Evolutionary conservation across 1,140 invertebrate genomes (phyloP), one percentile per base, ranked within the genome.

Genomic region (Microplitis mediator): DNA sequence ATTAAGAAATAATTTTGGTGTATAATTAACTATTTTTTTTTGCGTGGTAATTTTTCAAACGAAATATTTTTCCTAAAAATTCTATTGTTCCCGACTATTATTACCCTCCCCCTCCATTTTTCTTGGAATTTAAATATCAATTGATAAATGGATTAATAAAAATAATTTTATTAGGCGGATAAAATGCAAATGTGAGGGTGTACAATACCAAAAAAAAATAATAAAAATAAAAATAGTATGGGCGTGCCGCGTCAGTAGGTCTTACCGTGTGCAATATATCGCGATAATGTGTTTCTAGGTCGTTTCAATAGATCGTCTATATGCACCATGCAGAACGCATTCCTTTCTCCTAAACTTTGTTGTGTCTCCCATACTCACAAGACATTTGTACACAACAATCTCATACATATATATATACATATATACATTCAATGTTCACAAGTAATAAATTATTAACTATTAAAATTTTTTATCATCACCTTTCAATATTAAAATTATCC

Each of bases 201-300:
- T 68, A 36, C 32, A 68, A 58, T 56, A 34, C 2, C n/a, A 65
- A 72, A 76, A 72, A 71, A 76, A 76, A 76, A 66, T 62, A 31
- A 39, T 65, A 65, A 71, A 74, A 34, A 68, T 56, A 68, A 68
- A 68, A 56, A 68, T 73, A 72, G 66, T 77, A 45, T 45, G 77
- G 78, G 76, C 78, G 80, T 82, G 79, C 76, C 80, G 74, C 75
- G 77, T 78, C 76, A 81, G 79, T 82, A 79, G 80, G 80, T 81
- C 80, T 65, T 34, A 56, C 31, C 68, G 74, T 64, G 52, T 56
- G 52, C 52, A 76, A 74, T 74, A 69, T 78, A 75, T 76, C 76
- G 74, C 72, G 79, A 80, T 79, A 79, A 80, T 79, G 77, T 79
- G 76, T 81, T 82, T 81, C 79, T 81, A 77, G 81, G 81, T 82